Conservation (phyloP, 2,888 invertebrate genomes). For the Orthosia gothica region DNA sequence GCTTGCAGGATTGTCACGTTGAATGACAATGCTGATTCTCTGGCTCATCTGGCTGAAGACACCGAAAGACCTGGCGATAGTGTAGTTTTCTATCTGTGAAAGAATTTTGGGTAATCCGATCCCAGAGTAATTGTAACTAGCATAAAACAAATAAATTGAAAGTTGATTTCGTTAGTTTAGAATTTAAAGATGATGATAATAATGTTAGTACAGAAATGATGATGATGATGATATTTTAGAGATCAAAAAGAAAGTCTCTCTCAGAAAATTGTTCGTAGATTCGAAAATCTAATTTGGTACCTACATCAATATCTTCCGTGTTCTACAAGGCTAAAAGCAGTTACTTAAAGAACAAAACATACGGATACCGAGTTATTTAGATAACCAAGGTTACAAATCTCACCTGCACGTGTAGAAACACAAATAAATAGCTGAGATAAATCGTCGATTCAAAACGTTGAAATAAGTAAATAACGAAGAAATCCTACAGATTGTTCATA, state of each 20-base stretch:
- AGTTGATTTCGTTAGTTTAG: not conserved
- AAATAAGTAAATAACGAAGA: slow-evolving; percentile 18
- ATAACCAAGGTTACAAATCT: slow-evolving; percentile 34
- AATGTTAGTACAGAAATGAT: not conserved
- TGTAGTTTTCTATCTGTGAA: not conserved
- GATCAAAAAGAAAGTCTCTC: not conserved
- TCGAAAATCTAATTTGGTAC: too few relatives aligned
- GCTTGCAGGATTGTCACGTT: too few relatives aligned
- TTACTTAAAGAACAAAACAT: not conserved
- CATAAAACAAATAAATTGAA: too few relatives aligned
- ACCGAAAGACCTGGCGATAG: too few relatives aligned
- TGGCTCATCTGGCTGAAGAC: too few relatives aligned
- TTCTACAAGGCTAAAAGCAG: not conserved
- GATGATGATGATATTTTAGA: not conserved
- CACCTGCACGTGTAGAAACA: slow-evolving; percentile 1
- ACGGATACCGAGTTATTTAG: slow-evolving; percentile 18
- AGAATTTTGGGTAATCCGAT: not conserved
- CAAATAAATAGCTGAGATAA: slow-evolving; percentile 27
- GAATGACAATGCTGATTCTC: too few relatives aligned
- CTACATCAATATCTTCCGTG: not conserved
- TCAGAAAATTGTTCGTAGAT: too few relatives aligned
- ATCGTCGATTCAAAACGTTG: not conserved
- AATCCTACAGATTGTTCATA: not conserved
- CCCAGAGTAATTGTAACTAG: too few relatives aligned
- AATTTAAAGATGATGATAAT: not conserved